A percentile compares a stretch with the other conserved stretches of the same genome.
phyloP scores from a whole-genome alignment of 2,888 invertebrate species.

The Epinotia ramella region DNA sequence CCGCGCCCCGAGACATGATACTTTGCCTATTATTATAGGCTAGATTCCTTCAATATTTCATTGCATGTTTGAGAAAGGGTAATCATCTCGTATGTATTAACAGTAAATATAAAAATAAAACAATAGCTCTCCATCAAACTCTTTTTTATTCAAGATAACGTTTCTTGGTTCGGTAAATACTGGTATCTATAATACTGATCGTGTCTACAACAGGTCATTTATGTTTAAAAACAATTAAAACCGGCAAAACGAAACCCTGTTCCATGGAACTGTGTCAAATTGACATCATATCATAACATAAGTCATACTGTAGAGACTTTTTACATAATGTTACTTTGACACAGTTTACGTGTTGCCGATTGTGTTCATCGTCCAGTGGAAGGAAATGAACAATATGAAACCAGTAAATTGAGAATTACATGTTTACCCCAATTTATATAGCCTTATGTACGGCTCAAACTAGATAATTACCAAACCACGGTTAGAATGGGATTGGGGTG shows the following conservation, averaged over 20 bases:
- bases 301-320: neutral
- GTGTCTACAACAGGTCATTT: slow-evolving; percentile 49
- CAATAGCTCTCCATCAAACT: slow-evolving; percentile 60
- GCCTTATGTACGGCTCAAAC: neutral
- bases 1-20: too few relatives aligned
- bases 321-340: neutral
- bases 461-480: too few relatives aligned
- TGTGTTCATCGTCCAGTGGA: neutral
- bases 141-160: slow-evolving; percentile 62
- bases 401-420: neutral
- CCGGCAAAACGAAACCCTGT: neutral
- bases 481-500: too few relatives aligned
- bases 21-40: too few relatives aligned
- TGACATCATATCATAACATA: too few relatives aligned
- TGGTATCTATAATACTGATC: slow-evolving; percentile 66
- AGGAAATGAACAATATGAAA: slow-evolving; percentile 4
- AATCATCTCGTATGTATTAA: too few relatives aligned
- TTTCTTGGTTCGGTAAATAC: slow-evolving; percentile 72
- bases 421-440: slow-evolving; percentile 1
- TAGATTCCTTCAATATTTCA: too few relatives aligned
- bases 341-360: neutral
- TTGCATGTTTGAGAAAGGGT: too few relatives aligned
- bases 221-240: neutral
- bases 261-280: neutral
- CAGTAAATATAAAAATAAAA: slow-evolving; percentile 57